phyloP scores from a whole-genome alignment of 2,113 vertebrate genomes.

The Carassius gibelio region DNA sequence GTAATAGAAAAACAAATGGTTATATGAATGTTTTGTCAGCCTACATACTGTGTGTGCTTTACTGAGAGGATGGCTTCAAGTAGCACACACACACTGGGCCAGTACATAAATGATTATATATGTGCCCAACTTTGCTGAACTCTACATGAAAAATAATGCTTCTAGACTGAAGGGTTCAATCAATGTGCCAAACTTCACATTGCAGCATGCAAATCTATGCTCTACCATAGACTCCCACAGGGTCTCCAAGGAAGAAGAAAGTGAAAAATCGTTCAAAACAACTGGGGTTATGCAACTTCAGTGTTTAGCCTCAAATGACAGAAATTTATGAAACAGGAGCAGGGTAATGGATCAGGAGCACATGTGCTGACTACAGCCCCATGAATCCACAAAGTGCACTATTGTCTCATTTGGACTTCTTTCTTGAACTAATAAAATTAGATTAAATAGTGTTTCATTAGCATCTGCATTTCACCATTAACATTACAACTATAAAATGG shows the following conservation, averaged over 20 bases:
- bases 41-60: not conserved
- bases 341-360: not conserved
- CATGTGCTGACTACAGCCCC: not conserved
- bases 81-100: not conserved
- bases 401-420: not conserved
- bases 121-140: not conserved
- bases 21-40: slow-evolving; percentile 12
- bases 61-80: not conserved
- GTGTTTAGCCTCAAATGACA: not conserved
- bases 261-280: not conserved
- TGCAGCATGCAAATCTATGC: not conserved
- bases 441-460: slow-evolving; percentile 44
- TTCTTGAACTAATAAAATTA: not conserved
- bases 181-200: not conserved
- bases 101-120: not conserved
- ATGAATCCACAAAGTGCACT: not conserved
- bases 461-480: slow-evolving; percentile 27
- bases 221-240: not conserved
- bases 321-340: not conserved
- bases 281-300: not conserved
- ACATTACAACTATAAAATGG: slow-evolving; percentile 30
- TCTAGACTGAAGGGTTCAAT: not conserved
- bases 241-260: not conserved
- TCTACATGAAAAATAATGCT: not conserved
- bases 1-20: not conserved